Evolutionary conservation across 2,888 invertebrate species (phyloP).

Genomic region (Scaptomyza cyrtandrae): DNA sequence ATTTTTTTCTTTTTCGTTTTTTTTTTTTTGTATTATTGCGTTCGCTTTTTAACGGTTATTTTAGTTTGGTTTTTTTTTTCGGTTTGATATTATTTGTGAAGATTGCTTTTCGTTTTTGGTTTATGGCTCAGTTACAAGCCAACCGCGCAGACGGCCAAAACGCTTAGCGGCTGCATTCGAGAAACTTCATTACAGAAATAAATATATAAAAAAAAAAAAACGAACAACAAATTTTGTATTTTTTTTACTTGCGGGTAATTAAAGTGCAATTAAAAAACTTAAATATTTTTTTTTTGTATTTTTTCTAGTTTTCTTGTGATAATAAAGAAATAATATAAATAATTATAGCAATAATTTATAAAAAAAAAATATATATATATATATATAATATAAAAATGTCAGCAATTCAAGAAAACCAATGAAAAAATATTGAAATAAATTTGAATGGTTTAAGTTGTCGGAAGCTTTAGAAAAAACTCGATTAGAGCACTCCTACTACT

Average conservation of each 20-base stretch:
- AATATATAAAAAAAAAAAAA: too few relatives aligned
- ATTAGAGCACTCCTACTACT: background rate
- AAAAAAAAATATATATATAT: background rate
- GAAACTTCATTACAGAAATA: background rate
- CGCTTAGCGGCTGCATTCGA: constrained; percentile 25
- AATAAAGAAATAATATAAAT: too few relatives aligned
- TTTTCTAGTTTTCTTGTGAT: too few relatives aligned
- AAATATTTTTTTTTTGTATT: too few relatives aligned
- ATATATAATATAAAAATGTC: background rate
- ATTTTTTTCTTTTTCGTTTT: background rate
- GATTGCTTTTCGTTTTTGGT: constrained; percentile 25
- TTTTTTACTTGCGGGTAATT: constrained; percentile 16
- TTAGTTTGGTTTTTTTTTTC: constrained; percentile 37
- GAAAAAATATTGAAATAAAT: background rate
- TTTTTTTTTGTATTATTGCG: constrained; percentile 18
- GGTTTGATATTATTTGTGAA: constrained; percentile 6
- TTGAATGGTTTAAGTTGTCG: constrained; percentile 1
- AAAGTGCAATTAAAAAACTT: constrained; percentile 1
- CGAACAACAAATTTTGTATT: background rate
- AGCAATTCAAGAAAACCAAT: background rate
- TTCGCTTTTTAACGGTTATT: constrained; percentile 50
- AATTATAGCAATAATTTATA: too few relatives aligned
- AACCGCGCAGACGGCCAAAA: constrained; percentile 67
- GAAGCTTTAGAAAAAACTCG: constrained; percentile 7
- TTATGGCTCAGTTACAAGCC: constrained; percentile 58